Base-by-base conservation (phyloP, 2,797 vertebrate genomes). In the Intellagama lesueurii region DNA sequence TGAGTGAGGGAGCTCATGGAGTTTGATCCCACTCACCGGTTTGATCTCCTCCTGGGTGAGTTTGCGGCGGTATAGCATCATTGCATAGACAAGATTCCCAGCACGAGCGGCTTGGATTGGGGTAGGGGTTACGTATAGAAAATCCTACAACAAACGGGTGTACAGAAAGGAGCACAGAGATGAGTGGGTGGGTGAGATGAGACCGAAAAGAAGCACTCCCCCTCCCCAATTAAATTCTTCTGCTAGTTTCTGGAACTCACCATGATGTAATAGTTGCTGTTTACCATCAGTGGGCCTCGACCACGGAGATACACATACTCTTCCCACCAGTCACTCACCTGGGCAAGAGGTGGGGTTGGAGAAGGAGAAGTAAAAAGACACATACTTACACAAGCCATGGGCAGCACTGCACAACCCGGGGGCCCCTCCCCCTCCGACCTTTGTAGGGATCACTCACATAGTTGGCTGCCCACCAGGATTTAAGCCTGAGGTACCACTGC, bases 301-400 rank as follows among this genome's bases (percentile, higher is more conserved):
- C 98, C 97, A 44, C 97, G 97, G 66, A 98, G 96, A 91, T 98
- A 99, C 75, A 99, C 97, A 3, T 98, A 98, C 89, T 98, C 98
- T 94, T 98, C 98, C 98, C 98, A 99, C 98, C 98, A 99, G 95
- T 99, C 98, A 30, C 97, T 98, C 83, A 99, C 98, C 98, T 98
- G 92, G 0, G 89, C 26, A 85, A 66, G 70, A 87, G n/a, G 68
- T 78, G 90, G 40, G 75, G 83, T 85, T 35, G 3, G 4, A 22
- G 68, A 73, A 75, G 16, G 49, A 47, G 44, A 72, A 76, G 86
- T 85, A 30, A 60, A 81, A 66, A 75, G 44, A 70, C 47, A 70
- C 12, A 66, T 7, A 11, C 26, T 16, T 30, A 35, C 12, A 28
- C 24, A 32, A 9, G 40, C 30, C 5, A 1, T 24, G 11, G 9